phyloP scores from a whole-genome alignment of 2,113 vertebrate genomes.

The Ailurus styani region DNA sequence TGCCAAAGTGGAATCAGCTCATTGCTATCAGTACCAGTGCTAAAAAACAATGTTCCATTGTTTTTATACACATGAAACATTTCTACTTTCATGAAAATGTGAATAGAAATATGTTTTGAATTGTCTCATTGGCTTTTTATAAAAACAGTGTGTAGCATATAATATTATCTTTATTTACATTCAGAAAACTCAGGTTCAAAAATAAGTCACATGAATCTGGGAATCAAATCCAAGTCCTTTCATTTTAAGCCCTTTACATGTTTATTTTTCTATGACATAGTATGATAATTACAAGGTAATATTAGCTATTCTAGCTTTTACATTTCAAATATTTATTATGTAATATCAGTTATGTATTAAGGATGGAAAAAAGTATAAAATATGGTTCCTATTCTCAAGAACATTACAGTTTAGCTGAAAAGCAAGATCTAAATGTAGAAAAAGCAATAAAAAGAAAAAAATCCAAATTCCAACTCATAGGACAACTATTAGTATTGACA shows the following conservation, averaged over 20 bases:
- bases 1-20: neutral
- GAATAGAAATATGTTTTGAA: neutral
- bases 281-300: neutral
- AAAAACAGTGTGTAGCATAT: neutral
- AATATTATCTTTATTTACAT: neutral
- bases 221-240: neutral
- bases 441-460: neutral
- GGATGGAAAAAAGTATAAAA: neutral
- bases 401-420: neutral
- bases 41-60: neutral
- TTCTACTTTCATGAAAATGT: neutral
- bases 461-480: neutral
- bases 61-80: neutral
- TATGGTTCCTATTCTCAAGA: neutral
- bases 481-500: neutral
- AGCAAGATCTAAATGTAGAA: neutral
- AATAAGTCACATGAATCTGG: neutral
- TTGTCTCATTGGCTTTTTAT: neutral
- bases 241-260: neutral
- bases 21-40: neutral
- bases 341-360: neutral
- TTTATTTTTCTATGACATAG: neutral
- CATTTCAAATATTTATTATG: neutral
- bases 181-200: constrained; percentile 5
- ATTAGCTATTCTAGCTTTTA: neutral